These are phyloP conservation scores for Apis laboriosa DNA, from an alignment of 1,140 invertebrate species.

Conservation along the genomic window DNA sequence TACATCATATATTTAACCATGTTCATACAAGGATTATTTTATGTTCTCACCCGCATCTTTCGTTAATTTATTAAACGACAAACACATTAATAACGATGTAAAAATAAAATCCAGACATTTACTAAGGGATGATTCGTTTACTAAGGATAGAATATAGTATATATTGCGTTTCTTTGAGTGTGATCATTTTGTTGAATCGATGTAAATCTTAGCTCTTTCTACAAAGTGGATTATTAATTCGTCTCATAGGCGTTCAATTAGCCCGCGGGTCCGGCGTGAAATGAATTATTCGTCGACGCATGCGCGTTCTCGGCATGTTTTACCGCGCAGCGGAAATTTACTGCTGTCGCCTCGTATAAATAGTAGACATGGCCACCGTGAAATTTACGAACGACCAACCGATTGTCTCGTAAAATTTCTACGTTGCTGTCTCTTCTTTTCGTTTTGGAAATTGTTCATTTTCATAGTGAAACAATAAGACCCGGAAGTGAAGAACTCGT, in stretches of 20 bases:
- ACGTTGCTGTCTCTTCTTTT: neutral
- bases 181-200: neutral
- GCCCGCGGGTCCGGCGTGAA: constrained; percentile 16
- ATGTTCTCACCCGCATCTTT: neutral
- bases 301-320: constrained; percentile 21
- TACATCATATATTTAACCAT: neutral
- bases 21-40: too few relatives aligned
- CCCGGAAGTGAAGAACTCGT: neutral
- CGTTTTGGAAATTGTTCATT: neutral
- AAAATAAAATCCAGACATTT: neutral
- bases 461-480: constrained; percentile 1
- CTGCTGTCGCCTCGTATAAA: constrained; percentile 26
- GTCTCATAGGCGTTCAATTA: constrained; percentile 56
- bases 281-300: constrained; percentile 47
- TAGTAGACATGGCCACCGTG: constrained; percentile 8
- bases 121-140: neutral
- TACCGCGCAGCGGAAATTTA: constrained; percentile 48
- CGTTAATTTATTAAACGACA: constrained; percentile 17
- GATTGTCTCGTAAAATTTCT: constrained; percentile 33
- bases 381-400: constrained; percentile 44
- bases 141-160: neutral
- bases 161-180: constrained; percentile 3
- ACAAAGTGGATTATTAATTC: constrained; percentile 54
- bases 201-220: constrained; percentile 7
- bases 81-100: constrained; percentile 7